A percentile compares a stretch with the other conserved stretches of the same genome.
phyloP scores from a whole-genome alignment of 2,797 vertebrate species.

The Tapera naevia region DNA sequence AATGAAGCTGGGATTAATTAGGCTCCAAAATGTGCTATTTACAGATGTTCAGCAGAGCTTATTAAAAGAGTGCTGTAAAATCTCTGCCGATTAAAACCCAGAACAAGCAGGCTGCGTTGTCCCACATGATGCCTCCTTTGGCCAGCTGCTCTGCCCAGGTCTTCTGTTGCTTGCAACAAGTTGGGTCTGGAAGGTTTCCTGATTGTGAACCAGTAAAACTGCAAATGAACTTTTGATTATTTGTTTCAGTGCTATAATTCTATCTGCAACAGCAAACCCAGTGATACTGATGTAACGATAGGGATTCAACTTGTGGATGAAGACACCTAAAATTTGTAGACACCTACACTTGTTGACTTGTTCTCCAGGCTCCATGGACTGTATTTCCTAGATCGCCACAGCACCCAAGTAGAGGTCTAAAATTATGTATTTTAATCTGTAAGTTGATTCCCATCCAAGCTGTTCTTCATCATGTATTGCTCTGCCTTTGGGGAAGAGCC shows the following conservation, averaged over 20 bases:
- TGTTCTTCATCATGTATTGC: not conserved
- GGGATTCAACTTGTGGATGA: not conserved
- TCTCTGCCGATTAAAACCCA: not conserved
- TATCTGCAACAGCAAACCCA: not conserved
- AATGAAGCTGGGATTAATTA: conserved; percentile 20
- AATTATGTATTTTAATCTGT: not conserved
- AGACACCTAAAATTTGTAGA: not conserved
- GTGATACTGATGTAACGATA: accelerated
- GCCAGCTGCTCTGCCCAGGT: not conserved
- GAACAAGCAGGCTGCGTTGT: not conserved
- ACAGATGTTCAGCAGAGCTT: conserved; percentile 2
- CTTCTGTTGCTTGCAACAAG: not conserved
- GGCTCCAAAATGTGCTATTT: not conserved
- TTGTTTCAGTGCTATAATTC: not conserved
- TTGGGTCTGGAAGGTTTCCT: not conserved
- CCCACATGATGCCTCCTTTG: not conserved
- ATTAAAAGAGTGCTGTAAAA: not conserved
- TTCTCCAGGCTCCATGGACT: not conserved
- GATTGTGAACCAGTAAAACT: not conserved
- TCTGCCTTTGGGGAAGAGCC: not conserved
- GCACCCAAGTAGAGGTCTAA: not conserved
- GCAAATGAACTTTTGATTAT: not conserved
- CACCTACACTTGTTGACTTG: not conserved
- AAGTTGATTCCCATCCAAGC: not conserved
- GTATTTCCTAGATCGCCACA: not conserved